Evolutionary conservation across 2,113 vertebrate genomes (phyloP), one percentile per base, ranked within the genome.

Genomic region (Austrofundulus limnaeus): DNA sequence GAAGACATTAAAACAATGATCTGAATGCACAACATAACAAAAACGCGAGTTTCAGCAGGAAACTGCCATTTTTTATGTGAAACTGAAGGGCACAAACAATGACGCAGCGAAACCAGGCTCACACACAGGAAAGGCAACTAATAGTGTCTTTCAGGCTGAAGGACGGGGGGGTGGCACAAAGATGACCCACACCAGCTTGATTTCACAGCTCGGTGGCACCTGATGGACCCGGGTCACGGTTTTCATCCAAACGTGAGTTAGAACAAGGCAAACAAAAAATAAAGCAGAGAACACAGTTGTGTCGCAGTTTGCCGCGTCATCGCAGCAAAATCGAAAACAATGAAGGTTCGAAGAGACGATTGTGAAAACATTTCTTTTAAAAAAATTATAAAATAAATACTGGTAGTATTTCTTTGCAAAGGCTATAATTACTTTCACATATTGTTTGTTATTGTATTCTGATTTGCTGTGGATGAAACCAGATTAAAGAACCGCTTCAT

Each of bases 211-310:
- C n/a, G 48, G 61, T 57, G 60, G 69, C 72, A 84, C 54, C 61
- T 61, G 64, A 71, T 19, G 5, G 71, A 64, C 70, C 25, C 25
- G 84, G 78, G 83, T 75, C 68, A 71, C 52, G 11, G 7, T 46
- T 11, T 31, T 45, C 48, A 58, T 71, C 73, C 78, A 75, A 75
- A 56, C 66, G 61, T 23, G 31, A 59, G 39, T 39, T 63, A 42
- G 63, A 71, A 50, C 48, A 82, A 86, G 86, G 86, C 79, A 77
- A 67, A 78, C 28, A 7, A 25, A 50, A 48, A 34, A 34, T 9
- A 34, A 34, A 34, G 31, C 31, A 9, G 8, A 34, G 5, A 34
- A 50, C 16, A 54, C 2, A 37, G 11, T 25, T 20, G 47, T 24
- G 61, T 58, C 47, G 49, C 50, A 41, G 41, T 53, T 11, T 60